Conservation (phyloP, 2,797 vertebrate species). For the Enteromius thamalakanensis region DNA sequence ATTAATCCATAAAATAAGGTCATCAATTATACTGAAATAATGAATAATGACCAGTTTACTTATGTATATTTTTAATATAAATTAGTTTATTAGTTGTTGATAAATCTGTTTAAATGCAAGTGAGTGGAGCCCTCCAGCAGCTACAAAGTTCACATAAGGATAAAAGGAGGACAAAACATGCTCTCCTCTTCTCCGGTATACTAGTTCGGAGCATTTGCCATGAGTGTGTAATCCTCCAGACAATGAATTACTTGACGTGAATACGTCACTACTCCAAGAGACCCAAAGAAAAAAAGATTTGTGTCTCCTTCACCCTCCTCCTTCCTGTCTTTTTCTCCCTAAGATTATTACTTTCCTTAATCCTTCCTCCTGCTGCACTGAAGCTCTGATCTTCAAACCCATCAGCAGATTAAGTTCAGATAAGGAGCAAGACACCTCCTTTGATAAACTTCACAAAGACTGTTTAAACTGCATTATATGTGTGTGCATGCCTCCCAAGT, state of each 20-base stretch:
- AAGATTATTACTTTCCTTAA: conserved; percentile 52
- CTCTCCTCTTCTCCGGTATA: background rate
- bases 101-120: background rate
- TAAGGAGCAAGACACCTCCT: conserved; percentile 54
- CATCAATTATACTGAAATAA: background rate
- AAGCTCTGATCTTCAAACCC: conserved; percentile 42
- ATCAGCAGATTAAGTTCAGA: conserved; percentile 57
- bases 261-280: conserved; percentile 12
- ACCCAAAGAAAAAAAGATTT: conserved; percentile 13
- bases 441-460: conserved; percentile 54
- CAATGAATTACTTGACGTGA: conserved; percentile 24
- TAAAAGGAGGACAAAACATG: background rate
- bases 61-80: background rate
- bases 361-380: conserved; percentile 41
- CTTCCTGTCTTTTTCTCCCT: conserved; percentile 15
- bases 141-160: conserved; percentile 9
- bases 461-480: conserved; percentile 44
- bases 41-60: background rate
- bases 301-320: conserved; percentile 38
- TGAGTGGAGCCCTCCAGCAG: background rate
- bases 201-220: background rate
- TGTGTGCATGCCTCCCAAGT: conserved; percentile 24
- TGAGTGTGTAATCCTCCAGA: conserved; percentile 26
- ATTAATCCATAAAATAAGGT: background rate
- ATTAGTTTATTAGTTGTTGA: background rate